Base-by-base conservation (phyloP, 2,113 vertebrate species). In the Glaucomys volans region DNA sequence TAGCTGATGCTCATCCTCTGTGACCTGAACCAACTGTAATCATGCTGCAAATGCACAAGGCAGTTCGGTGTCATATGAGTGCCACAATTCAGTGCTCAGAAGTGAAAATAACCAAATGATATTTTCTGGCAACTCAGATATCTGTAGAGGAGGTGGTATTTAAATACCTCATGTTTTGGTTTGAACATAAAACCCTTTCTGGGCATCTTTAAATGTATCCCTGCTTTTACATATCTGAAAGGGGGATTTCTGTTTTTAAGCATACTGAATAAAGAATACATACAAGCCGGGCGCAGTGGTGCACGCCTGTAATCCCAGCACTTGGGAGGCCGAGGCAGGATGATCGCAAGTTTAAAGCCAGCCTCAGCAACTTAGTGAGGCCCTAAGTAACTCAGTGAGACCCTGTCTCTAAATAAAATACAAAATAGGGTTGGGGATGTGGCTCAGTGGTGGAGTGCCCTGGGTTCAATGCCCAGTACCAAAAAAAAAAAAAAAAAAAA, bases 1-100 rank as follows among this genome's bases (percentile, higher is more conserved):
- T 99, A 98, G 28, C 42, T 76, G 35, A 16, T n/a, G n/a, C 24
- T 47, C 2, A 0, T 2, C 37, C 28, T 44, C 72, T n/a, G 13
- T 40, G 57, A 90, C 50, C n/a, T 67, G 67, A 35, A 18, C 42
- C 42, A 9, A 0, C 62, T 37, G 16, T 2, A 90, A 50, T 17
- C 32, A 35, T 22, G 9, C 54, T 20, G 69, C n/a, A 13, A 40
- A 69, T 85, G n/a, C 30, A 16, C 40, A n/a, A 44, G 10, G 52
- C 52, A 42, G 37, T 82, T 59, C 69, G 80, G 35, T 42, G 40
- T 74, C 32, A 62, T 1, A 0, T 24, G 20, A 92, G 14, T 47
- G 6, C 50, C 44, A 17, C 9, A 18, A 50, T 18, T 52, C n/a
- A 67, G 42, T 40, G 82, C 67, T n/a, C 40, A 76, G 30, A 91